Conservation (phyloP, 2,888 invertebrate genomes). For the Eilema depressum region DNA sequence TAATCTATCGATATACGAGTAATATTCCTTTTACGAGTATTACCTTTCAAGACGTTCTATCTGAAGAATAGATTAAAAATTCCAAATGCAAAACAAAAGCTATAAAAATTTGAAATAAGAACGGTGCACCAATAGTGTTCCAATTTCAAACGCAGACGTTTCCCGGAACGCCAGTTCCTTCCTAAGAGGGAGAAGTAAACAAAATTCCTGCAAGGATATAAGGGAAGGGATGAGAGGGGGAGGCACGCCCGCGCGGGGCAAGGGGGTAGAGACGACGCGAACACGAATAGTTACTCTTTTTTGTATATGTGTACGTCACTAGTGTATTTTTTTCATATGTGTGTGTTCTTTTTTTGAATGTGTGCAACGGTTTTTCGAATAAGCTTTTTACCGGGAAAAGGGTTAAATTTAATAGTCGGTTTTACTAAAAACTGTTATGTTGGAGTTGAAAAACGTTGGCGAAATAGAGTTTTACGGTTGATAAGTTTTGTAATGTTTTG, state of each 20-base stretch:
- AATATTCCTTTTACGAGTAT: no score
- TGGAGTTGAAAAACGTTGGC: constrained; percentile 51
- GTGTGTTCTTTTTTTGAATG: constrained; percentile 53
- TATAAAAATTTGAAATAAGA: constrained; percentile 40
- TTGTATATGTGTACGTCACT: constrained; percentile 70
- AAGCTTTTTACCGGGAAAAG: constrained; percentile 70
- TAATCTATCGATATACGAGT: not conserved
- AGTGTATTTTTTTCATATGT: constrained; percentile 40
- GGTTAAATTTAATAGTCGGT: constrained; percentile 68
- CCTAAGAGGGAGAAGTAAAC: constrained; percentile 83
- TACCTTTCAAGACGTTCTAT: not conserved
- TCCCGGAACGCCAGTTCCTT: constrained; percentile 75
- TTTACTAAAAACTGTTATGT: constrained; percentile 60
- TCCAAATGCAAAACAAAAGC: constrained; percentile 13
- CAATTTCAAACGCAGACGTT: constrained; percentile 72
- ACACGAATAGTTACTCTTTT: constrained; percentile 80
- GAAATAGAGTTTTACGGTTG: constrained; percentile 43
- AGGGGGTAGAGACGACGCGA: constrained; percentile 35
- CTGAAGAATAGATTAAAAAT: not conserved
- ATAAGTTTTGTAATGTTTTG: constrained; percentile 41
- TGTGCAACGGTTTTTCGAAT: constrained; percentile 66
- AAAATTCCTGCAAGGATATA: constrained; percentile 86
- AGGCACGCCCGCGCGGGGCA: constrained; percentile 42
- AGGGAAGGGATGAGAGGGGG: constrained; percentile 60
- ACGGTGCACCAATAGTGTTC: constrained; percentile 75